phyloP scores from a whole-genome alignment of 2,113 vertebrate genomes.

The Solenodon paradoxus region DNA sequence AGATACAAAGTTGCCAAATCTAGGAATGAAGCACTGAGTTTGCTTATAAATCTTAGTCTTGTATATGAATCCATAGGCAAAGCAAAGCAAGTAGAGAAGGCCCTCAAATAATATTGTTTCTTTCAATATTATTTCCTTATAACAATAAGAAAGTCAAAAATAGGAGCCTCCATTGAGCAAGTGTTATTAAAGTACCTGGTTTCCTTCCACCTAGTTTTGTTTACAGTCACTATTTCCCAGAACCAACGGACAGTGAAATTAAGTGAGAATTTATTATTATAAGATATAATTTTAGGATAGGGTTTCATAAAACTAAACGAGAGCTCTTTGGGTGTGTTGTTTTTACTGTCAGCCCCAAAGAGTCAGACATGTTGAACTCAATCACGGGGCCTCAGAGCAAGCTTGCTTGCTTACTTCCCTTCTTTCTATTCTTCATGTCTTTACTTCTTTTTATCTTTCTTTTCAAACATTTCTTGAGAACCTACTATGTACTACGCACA shows the following conservation, averaged over 20 bases:
- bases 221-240: background rate
- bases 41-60: background rate
- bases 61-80: background rate
- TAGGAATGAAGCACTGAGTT: rapidly evolving
- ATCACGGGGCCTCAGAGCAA: background rate
- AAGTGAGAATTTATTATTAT: background rate
- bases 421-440: background rate
- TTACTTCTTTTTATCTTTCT: background rate
- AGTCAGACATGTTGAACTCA: background rate
- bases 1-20: background rate
- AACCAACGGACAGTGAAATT: background rate
- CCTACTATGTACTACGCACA: background rate
- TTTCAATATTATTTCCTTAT: no score
- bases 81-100: background rate
- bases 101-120: no score
- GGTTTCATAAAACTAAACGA: background rate
- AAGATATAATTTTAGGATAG: background rate
- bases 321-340: background rate
- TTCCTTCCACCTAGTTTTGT: background rate
- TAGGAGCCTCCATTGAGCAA: no score
- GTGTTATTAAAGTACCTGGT: no score
- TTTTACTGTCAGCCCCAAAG: background rate
- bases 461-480: background rate
- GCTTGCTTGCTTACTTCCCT: background rate
- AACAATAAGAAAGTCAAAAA: no score